A percentile compares a stretch with the other conserved stretches of the same genome.
These are phyloP conservation scores for Neuroscelio doddi DNA, from an alignment of 2,888 invertebrate genomes.

Conservation along the genomic window DNA sequence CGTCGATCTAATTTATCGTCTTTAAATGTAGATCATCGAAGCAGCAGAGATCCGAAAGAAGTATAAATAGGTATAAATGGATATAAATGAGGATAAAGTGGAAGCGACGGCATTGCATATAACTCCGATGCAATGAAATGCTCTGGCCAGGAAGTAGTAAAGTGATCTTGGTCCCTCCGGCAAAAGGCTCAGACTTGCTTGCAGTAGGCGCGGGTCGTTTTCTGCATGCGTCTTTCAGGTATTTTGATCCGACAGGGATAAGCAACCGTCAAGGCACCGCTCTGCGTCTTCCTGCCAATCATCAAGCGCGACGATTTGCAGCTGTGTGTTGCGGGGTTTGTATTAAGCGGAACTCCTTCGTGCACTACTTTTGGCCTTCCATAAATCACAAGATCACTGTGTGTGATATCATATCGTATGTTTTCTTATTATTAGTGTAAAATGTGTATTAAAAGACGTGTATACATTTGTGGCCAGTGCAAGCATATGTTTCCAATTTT, in stretches of 20 bases:
- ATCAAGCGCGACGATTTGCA: constrained; percentile 31
- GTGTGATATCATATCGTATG: constrained; percentile 31
- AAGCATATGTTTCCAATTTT: too few species aligned
- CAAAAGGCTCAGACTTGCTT: constrained; percentile 28
- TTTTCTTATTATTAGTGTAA: constrained; percentile 17
- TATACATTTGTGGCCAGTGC: background rate
- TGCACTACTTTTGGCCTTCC: constrained; percentile 26
- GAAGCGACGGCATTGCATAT: too few species aligned
- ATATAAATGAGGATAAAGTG: constrained; percentile 47
- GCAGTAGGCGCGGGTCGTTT: constrained; percentile 24
- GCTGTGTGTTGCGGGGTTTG: constrained; percentile 32
- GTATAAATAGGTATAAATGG: constrained; percentile 30
- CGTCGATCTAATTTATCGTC: constrained; percentile 60
- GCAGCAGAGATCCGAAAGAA: constrained; percentile 33
- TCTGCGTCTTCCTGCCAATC: constrained; percentile 39
- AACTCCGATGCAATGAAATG: too few species aligned
- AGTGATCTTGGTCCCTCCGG: constrained; percentile 38
- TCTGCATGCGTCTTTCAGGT: constrained; percentile 47
- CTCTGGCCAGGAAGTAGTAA: constrained; percentile 57
- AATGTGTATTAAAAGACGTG: background rate
- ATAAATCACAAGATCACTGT: constrained; percentile 40
- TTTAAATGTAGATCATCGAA: constrained; percentile 59
- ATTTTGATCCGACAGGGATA: constrained; percentile 56
- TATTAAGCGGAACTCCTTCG: constrained; percentile 6
- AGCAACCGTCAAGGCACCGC: constrained; percentile 39